Evolutionary conservation across 2,113 vertebrate genomes (phyloP), one percentile per base, ranked within the genome.

Genomic region (Rhynchomys soricoides): DNA sequence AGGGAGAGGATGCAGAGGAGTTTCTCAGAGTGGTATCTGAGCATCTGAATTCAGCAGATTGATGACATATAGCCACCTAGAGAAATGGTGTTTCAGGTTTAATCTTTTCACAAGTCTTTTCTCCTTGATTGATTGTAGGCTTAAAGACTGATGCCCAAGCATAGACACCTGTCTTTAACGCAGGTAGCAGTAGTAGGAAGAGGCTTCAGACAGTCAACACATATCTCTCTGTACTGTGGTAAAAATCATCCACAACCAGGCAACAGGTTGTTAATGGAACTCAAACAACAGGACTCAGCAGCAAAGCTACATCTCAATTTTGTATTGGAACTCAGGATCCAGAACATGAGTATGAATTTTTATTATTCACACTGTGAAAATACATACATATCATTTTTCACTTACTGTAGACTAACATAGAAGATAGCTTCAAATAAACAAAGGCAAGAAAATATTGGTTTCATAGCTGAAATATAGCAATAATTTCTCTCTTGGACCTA

Each of bases 21-120:
- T 21, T 5, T 74, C 45, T 92, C 71, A 52, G 21, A 74, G 4
- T 90, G 70, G 52, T 88, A 11, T 71, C 43, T 93, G 62, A 43
- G 37, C 21, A 22, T 87, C 85, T 82, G 90, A 92, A 95, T 95
- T 79, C 81, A 96, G 91, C 93, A 96, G 88, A 94, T 40, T 85
- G 90, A 93, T 95, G 79, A 29, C 57, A 81, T 10, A 62, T 48
- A 92, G 40, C 57, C 68, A 81, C 24, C 85, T 73, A 68, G 85
- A 94, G 95, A 95, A 96, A 97, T 95, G 88, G 94, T 45, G 52
- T 95, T 96, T 97, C 96, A 96, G 89, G 29, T 95, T 95, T 52
- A 95, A 93, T 97, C 88, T 94, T 57, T 85, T 79, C 59, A 81
- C 45, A 48, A 45, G 85, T 89, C 66, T 92, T 93, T 97, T 95